phyloP scores from a whole-genome alignment of 2,888 invertebrate species.

The Drosophila meridiana region DNA sequence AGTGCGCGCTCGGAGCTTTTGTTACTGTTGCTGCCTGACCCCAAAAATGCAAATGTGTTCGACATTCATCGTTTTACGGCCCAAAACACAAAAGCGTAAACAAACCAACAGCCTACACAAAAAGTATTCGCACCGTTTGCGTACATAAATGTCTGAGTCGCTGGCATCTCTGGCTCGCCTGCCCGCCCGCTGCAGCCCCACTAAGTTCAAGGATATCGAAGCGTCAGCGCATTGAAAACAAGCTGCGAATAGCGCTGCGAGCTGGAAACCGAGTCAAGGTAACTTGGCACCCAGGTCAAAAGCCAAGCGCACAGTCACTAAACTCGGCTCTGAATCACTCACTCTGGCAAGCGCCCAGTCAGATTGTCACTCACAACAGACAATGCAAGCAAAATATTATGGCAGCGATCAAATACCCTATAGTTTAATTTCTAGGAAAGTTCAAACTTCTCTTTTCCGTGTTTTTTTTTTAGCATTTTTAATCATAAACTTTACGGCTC shows the following conservation, averaged over 20 bases:
- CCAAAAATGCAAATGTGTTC: conserved; percentile 60
- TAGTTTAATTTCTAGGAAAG: not conserved
- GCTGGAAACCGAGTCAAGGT: conserved; percentile 53
- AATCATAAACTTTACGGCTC: not conserved
- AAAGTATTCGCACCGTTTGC: conserved; percentile 55
- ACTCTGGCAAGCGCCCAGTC: conserved; percentile 1
- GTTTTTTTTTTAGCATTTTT: not conserved
- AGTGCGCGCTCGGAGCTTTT: conserved; percentile 17
- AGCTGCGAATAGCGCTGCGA: conserved; percentile 13
- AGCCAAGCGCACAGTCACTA: conserved; percentile 32
- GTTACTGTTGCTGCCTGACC: conserved; percentile 49
- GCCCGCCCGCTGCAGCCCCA: conserved; percentile 4
- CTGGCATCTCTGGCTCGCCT: not conserved
- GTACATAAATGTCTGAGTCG: conserved; percentile 58
- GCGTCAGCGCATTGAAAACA: conserved; percentile 45
- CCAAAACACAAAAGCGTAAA: conserved; percentile 43
- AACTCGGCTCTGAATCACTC: conserved; percentile 31
- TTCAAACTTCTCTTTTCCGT: not conserved
- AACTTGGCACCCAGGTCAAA: conserved; percentile 44
- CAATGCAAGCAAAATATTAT: conserved; percentile 8
- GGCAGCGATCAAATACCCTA: conserved; percentile 3
- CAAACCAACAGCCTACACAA: conserved; percentile 35
- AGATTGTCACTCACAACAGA: conserved; percentile 15
- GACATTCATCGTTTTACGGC: conserved; percentile 49
- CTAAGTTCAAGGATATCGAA: conserved; percentile 66